Base-by-base conservation (phyloP, 2,888 invertebrate species). In the Synanthedon andrenaeformis region DNA sequence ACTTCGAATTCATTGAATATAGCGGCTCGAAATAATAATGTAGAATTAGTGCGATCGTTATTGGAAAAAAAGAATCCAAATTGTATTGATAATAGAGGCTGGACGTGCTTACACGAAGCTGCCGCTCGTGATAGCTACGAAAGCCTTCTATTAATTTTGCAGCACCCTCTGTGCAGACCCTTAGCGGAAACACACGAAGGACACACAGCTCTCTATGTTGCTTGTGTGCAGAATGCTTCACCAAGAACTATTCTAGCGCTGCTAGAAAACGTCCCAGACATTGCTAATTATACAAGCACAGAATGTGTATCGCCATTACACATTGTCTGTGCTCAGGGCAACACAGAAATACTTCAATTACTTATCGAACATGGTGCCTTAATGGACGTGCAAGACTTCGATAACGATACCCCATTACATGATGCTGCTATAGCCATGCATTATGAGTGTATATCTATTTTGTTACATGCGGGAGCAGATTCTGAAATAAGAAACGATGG, bases 31-130 rank as follows among this genome's bases (percentile, higher is more conserved):
- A 67, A 69, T 3, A 84, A 88, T 58, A 77, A 88, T 59, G 67
- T 76, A 1, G 58, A 61, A 41, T 69, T 67, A 51, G 77, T 89
- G 8, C 70, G 70, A 35, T 63, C 73, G 49, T 64, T 88, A 53
- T 65, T 89, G 1, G 69, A 74, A 55, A 87, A 81, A 64, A 75
- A 79, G 41, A 87, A 87, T 63, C 84, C 86, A 1, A 88, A 88
- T 61, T 77, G 78, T 56, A 75, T 80, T 6, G 89, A 89, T 60
- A 88, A 89, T 56, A 75, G 89, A 63, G 89, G 89, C 5, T 89
- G 89, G 88, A 89, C 89, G 0, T 82, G 88, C 54, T 70, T 89
- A 1, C 89, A 89, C 52, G 89, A 89, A 71, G 89, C 89, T 1
- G 88, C 89, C 1, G 78, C 76, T 11, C 70, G 67, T 48, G 82